phyloP scores from a whole-genome alignment of 2,797 vertebrate species.

The Pantherophis alleghaniensis region DNA sequence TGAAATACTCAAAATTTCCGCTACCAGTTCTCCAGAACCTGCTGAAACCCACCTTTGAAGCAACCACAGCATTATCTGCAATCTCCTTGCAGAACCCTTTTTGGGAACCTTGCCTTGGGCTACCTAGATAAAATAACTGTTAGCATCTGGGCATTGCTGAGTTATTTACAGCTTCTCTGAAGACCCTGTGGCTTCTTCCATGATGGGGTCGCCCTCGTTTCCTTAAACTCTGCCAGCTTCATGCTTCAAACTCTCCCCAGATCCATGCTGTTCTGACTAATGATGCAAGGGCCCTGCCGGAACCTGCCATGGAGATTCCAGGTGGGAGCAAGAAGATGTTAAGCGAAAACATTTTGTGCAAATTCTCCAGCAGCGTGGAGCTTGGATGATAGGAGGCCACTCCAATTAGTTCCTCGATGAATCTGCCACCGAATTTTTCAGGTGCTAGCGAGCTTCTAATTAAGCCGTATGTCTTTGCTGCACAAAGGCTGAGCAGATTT shows the following conservation, averaged over 20 bases:
- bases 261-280: neutral
- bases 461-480: conserved; percentile 21
- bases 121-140: neutral
- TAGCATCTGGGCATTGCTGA: neutral
- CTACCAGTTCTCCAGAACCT: no score
- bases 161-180: neutral
- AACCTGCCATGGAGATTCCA: neutral
- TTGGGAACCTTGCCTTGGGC: neutral
- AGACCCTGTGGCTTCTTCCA: neutral
- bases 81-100: neutral
- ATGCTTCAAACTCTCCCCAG: neutral
- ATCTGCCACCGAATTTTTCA: neutral
- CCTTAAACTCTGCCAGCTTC: neutral
- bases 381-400: neutral
- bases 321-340: neutral
- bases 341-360: neutral
- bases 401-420: conserved; percentile 10
- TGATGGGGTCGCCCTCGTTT: neutral
- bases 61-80: neutral
- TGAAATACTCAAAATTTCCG: no score
- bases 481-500: neutral
- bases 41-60: neutral
- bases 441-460: conserved; percentile 6
- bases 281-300: neutral
- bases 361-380: neutral